Percentiles rank a stretch among this genome's conserved stretches.
phyloP scores from a whole-genome alignment of 2,797 vertebrate genomes.

The Melanotaenia nigrans region DNA sequence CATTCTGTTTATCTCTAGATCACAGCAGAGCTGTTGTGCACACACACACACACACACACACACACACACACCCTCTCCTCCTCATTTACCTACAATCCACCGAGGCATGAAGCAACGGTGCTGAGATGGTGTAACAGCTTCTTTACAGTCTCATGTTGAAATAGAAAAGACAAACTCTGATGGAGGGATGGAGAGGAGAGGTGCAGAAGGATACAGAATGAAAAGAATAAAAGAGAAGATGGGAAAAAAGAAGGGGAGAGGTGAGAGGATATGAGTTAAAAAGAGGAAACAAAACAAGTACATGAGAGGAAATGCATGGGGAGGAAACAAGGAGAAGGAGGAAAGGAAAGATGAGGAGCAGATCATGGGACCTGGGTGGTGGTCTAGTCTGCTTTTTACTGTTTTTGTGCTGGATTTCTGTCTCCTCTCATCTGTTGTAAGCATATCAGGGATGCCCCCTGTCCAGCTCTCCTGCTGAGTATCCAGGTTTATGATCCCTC shows the following conservation, averaged over 20 bases:
- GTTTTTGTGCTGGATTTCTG: too few species aligned
- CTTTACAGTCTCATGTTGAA: background rate
- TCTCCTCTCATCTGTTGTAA: too few species aligned
- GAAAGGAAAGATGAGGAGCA: too few species aligned
- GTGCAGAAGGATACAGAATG: background rate
- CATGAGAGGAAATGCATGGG: too few species aligned
- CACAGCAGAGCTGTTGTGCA: background rate
- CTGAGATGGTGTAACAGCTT: background rate
- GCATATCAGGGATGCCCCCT: background rate
- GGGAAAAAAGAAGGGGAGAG: background rate
- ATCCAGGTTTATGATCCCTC: conserved; percentile 33
- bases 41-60: background rate
- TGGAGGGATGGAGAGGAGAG: background rate
- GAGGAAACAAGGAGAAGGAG: too few species aligned
- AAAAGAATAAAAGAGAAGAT: background rate
- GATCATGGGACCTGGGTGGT: background rate
- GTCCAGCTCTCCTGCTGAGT: background rate
- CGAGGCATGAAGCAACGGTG: background rate
- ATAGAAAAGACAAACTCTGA: background rate
- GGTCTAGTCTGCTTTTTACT: conserved; percentile 1
- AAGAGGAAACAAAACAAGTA: background rate
- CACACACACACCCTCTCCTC: too few species aligned
- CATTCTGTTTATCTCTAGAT: conserved; percentile 6
- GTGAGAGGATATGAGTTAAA: background rate
- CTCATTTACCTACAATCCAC: conserved; percentile 18